These are phyloP conservation scores for Metopolophium dirhodum DNA, from an alignment of 1,140 invertebrate species.

Conservation along the genomic window DNA sequence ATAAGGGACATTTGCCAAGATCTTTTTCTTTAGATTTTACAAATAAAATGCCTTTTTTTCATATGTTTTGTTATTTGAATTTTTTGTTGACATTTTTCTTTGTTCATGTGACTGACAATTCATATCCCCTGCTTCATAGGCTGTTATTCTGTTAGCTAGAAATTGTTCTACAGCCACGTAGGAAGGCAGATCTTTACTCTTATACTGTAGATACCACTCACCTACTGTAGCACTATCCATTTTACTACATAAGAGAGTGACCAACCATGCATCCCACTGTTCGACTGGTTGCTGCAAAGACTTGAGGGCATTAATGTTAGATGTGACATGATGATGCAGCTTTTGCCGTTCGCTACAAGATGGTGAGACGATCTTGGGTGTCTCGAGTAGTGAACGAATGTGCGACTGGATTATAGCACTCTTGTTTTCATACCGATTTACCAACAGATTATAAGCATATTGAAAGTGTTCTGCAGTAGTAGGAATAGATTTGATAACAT, in stretches of 20 bases:
- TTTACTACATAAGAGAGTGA: background rate
- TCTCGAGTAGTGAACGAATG: background rate
- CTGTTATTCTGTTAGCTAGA: background rate
- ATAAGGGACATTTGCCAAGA: background rate
- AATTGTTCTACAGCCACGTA: background rate
- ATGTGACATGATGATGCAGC: background rate
- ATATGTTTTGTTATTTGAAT: background rate
- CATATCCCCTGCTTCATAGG: background rate
- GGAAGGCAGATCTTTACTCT: background rate
- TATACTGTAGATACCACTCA: background rate
- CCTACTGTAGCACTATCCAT: background rate
- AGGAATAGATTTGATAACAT: background rate
- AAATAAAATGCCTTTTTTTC: background rate
- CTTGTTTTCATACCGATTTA: background rate
- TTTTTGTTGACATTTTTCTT: background rate
- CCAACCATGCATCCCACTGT: background rate
- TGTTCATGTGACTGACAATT: background rate
- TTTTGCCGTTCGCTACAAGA: background rate
- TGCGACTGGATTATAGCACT: background rate
- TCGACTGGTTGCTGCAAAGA: background rate
- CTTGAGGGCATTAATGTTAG: background rate
- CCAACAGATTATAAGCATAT: background rate
- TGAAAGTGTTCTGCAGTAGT: background rate
- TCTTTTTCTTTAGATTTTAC: background rate
- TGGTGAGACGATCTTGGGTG: background rate